Evolutionary conservation across 2,797 vertebrate species (phyloP).

Genomic region (Nasua narica): DNA sequence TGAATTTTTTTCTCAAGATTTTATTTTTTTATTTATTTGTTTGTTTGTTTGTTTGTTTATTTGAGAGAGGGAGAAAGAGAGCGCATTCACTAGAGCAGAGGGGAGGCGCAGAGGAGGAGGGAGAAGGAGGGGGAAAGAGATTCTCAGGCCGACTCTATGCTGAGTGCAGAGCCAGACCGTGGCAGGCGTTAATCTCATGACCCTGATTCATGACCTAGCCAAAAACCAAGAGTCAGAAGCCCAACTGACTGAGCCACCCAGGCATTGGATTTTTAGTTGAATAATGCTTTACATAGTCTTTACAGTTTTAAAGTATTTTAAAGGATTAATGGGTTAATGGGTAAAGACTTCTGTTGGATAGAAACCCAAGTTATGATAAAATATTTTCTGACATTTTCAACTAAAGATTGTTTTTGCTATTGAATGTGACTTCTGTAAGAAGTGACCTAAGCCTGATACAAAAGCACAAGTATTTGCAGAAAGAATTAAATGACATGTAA

Average conservation of each 20-base stretch:
- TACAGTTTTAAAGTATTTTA: constrained; percentile 6
- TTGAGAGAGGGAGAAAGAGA: not conserved
- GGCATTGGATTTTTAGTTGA: not conserved
- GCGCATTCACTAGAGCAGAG: not conserved
- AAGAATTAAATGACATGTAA: not conserved
- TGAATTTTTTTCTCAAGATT: not conserved
- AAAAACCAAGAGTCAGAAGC: not conserved
- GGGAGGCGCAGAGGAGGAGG: not conserved
- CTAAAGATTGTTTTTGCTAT: not conserved
- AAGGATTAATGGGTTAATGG: not conserved
- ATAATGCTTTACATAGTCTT: constrained; percentile 30
- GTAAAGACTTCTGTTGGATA: not conserved
- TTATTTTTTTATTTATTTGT: not conserved
- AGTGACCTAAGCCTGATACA: not conserved
- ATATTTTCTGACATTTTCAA: not conserved
- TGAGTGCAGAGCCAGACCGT: not conserved
- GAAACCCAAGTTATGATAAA: not conserved
- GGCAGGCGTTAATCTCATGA: not conserved
- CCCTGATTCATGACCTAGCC: not conserved
- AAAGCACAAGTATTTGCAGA: not conserved
- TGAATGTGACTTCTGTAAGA: not conserved
- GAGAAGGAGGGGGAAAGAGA: not conserved
- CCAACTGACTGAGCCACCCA: not conserved
- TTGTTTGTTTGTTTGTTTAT: no score
- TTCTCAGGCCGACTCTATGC: not conserved